Percentiles rank a stretch among this genome's conserved stretches.
Evolutionary conservation across 2,888 invertebrate species (phyloP).

Genomic region (Erebia palarica): DNA sequence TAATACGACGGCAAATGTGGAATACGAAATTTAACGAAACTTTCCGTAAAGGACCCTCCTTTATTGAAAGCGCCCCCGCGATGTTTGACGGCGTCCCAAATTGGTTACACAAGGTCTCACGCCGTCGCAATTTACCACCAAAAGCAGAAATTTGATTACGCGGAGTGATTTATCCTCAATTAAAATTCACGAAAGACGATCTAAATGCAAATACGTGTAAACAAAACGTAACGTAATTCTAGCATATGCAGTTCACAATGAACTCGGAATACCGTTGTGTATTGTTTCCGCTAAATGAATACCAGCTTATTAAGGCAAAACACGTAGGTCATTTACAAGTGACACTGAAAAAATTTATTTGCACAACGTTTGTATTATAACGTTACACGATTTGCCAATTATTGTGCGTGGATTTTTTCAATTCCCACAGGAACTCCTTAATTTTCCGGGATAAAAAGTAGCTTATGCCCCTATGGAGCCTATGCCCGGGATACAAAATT

Average conservation of each 20-base stretch:
- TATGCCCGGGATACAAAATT: too few relatives aligned
- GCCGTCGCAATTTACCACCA: slow-evolving; percentile 41
- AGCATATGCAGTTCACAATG: slow-evolving; percentile 33
- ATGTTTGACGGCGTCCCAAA: slow-evolving; percentile 47
- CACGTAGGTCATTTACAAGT: slow-evolving; percentile 3
- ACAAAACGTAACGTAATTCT: slow-evolving; percentile 52
- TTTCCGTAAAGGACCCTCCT: slow-evolving; percentile 44
- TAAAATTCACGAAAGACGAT: slow-evolving; percentile 63
- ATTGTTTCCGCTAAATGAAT: slow-evolving; percentile 34
- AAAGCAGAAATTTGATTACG: slow-evolving; percentile 54
- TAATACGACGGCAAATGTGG: slow-evolving; percentile 47
- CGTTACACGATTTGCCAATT: slow-evolving; percentile 3
- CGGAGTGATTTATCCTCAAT: slow-evolving; percentile 59
- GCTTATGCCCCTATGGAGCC: too few relatives aligned
- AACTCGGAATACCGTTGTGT: slow-evolving; percentile 26
- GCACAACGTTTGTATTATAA: slow-evolving; percentile 20
- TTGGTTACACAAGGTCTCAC: slow-evolving; percentile 46
- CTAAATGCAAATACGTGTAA: slow-evolving; percentile 68
- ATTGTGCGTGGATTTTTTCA: too few relatives aligned
- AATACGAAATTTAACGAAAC: slow-evolving; percentile 51
- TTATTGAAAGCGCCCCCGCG: slow-evolving; percentile 48
- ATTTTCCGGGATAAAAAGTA: too few relatives aligned
- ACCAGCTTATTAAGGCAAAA: slow-evolving; percentile 25
- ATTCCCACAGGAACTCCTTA: too few relatives aligned
- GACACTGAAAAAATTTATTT: slow-evolving; percentile 17